Base-by-base conservation (phyloP, 2,113 vertebrate species). In the Leptobrachium ailaonicum region DNA sequence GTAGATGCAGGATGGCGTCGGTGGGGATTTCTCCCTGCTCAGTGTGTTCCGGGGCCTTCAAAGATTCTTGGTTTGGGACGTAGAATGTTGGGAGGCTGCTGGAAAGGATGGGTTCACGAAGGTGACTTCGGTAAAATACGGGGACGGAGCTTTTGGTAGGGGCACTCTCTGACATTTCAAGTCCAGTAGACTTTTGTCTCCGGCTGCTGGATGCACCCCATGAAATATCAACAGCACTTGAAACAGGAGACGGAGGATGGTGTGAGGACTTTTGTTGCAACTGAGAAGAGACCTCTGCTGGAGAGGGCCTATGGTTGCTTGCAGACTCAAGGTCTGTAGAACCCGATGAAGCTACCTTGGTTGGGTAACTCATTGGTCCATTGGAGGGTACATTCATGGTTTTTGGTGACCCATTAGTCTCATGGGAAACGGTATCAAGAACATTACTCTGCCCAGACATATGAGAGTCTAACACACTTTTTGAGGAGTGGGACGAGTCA, bases 41-140 rank as follows among this genome's bases (percentile, higher is more conserved):
- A 41, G 4, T 75, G 44, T 77, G 84, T n/a, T 80, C 82, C 45
- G 82, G 89, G 63, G 42, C 77, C 82, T 85, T 91, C 40, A 75
- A 0, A 0, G 12, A 84, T 20, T 95, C 94, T 70, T 87, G 87
- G 6, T 90, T 85, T 8, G 96, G 97, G 84, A 95, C 50, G 11
- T 96, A 98, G 89, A 98, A 98, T 7, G 95, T 96, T 0, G 96
- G 96, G 47, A 97, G 92, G 83, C 89, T 94, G 86, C 89, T 95
- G 79, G 90, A 89, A 86, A 90, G 83, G 50, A 88, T 84, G 1
- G 88, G 3, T 32, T 92, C 91, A 83, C 88, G 90, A 2, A 67
- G n/a, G 2, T 89, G 90, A 0, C 68, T 71, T 75, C 87, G 91
- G 74, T 63, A 77, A 1, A 12, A 3, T 60, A 84, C 11, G 1